A percentile compares a stretch with the other conserved stretches of the same genome.
Conservation (phyloP, 2,113 vertebrate genomes). For the Piprites chloris region DNA sequence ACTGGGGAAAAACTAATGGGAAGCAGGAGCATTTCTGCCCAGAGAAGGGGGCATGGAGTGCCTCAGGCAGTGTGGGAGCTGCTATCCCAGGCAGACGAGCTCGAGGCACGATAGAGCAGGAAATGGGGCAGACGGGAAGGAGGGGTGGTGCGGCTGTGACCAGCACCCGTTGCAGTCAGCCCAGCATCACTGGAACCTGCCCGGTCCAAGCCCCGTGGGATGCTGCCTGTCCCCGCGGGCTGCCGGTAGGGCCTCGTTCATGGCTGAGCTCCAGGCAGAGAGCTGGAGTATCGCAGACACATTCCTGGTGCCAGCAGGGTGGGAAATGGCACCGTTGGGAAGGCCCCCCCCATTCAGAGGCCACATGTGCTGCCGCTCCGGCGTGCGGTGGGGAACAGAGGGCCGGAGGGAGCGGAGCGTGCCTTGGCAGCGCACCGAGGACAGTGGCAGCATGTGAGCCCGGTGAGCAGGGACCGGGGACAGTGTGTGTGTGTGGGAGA, state of each 20-base stretch:
- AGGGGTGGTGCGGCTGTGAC: neutral
- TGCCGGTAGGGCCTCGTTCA: neutral
- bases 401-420: neutral
- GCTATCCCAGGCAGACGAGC: fast-evolving
- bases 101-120: neutral
- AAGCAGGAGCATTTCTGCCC: neutral
- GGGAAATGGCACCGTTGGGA: neutral
- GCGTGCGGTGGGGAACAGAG: fast-evolving
- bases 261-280: neutral
- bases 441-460: neutral
- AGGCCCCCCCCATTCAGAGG: neutral
- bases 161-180: neutral
- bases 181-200: neutral
- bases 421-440: neutral
- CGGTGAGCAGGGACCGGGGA: neutral
- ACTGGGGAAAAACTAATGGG: neutral
- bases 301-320: neutral
- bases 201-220: fast-evolving
- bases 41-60: neutral
- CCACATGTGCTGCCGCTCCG: fast-evolving
- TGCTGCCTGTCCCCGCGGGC: neutral
- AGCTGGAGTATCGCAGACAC: fast-evolving
- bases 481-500: slow-evolving; percentile 52
- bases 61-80: fast-evolving
- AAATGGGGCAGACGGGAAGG: neutral